Conservation (phyloP, 1,140 invertebrate species). For the Cryptotermes secundus region DNA sequence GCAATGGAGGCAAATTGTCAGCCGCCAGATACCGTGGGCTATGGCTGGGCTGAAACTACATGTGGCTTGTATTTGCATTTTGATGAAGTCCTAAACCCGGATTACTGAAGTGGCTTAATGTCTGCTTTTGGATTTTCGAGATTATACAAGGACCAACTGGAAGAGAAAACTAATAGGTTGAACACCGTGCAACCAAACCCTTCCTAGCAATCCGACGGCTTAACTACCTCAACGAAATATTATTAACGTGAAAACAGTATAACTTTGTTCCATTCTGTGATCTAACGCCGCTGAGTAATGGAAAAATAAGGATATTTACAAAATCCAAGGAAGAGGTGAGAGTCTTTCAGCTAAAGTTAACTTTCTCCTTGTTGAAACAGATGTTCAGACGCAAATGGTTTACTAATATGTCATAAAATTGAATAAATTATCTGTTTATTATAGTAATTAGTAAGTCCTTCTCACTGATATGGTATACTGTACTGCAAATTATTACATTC, state of each 20-base stretch:
- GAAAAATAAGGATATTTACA: neutral
- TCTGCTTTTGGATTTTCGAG: neutral
- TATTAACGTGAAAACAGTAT: neutral
- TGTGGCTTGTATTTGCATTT: slow-evolving; percentile 19
- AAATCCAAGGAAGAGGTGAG: neutral
- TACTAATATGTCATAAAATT: no score
- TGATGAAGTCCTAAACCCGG: slow-evolving; percentile 14
- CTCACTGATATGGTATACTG: no score
- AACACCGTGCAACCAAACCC: neutral
- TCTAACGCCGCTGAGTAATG: neutral
- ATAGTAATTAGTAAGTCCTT: no score
- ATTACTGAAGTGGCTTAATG: slow-evolving; percentile 1
- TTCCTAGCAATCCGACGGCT: neutral
- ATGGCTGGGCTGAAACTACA: neutral
- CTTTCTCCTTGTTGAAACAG: no score
- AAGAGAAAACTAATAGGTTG: neutral
- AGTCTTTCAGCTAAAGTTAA: no score
- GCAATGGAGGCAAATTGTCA: neutral
- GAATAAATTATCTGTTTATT: no score
- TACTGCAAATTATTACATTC: no score
- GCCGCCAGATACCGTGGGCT: neutral
- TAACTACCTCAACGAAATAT: neutral
- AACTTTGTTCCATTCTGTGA: neutral
- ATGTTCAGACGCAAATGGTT: no score
- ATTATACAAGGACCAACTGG: neutral